Percentiles rank a stretch among this genome's conserved stretches.
phyloP scores from a whole-genome alignment of 2,888 invertebrate genomes.

The Liodrosophila aerea region DNA sequence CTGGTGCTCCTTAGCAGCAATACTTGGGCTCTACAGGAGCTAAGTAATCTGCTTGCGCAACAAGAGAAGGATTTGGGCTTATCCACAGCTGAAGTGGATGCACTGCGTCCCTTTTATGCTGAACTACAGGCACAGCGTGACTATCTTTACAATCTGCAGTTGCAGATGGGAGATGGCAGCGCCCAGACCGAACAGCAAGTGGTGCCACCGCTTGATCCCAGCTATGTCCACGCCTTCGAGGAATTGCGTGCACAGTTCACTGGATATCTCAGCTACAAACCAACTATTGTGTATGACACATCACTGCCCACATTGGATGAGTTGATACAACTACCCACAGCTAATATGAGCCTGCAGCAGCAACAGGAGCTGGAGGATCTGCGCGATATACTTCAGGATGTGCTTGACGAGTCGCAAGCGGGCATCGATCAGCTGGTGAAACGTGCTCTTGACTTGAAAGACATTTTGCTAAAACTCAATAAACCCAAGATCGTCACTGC shows the following conservation, averaged over 20 bases:
- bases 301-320: slow-evolving; percentile 62
- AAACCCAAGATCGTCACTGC: slow-evolving; percentile 68
- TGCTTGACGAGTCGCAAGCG: slow-evolving; percentile 67
- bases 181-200: slow-evolving; percentile 1
- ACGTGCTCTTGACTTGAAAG: slow-evolving; percentile 58
- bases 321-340: slow-evolving; percentile 47
- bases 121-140: slow-evolving; percentile 71
- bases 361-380: slow-evolving; percentile 60
- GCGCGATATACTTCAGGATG: slow-evolving; percentile 66
- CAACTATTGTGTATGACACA: slow-evolving; percentile 59
- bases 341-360: slow-evolving; percentile 26
- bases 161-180: slow-evolving; percentile 44
- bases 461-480: slow-evolving; percentile 54
- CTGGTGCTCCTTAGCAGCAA: slow-evolving; percentile 19
- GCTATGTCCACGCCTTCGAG: slow-evolving; percentile 39
- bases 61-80: slow-evolving; percentile 54
- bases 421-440: slow-evolving; percentile 61
- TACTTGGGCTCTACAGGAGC: slow-evolving; percentile 41
- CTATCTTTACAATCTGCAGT: slow-evolving; percentile 45
- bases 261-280: slow-evolving; percentile 27
- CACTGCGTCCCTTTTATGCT: slow-evolving; percentile 63
- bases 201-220: slow-evolving; percentile 21
- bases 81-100: slow-evolving; percentile 54
- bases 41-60: slow-evolving; percentile 39
- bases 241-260: slow-evolving; percentile 54